Conservation (phyloP, 1,140 invertebrate species). For the Drusus annulatus region DNA sequence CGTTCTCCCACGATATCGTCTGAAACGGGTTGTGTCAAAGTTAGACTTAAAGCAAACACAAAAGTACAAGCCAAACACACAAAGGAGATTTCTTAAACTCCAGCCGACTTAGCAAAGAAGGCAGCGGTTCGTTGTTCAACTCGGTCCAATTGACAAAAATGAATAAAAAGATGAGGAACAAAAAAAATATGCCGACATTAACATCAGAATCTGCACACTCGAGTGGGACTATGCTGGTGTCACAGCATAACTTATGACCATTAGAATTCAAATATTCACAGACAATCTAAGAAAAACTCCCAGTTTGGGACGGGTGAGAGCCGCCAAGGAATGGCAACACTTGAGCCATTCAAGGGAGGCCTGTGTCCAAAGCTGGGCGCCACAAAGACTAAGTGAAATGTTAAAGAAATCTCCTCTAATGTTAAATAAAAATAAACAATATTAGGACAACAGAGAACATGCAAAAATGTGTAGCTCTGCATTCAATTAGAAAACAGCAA, state of each 20-base stretch:
- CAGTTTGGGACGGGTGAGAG: no score
- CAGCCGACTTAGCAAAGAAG: not conserved
- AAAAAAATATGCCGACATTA: no score
- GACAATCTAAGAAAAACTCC: no score
- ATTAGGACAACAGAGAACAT: slow-evolving; percentile 3
- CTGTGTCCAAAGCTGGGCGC: no score
- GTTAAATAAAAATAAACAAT: not conserved
- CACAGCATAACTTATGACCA: no score
- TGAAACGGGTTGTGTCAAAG: slow-evolving; percentile 73
- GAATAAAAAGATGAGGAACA: not conserved
- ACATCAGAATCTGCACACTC: no score
- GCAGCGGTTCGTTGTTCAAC: not conserved
- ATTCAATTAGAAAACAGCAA: not conserved
- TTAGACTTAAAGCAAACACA: slow-evolving; percentile 36
- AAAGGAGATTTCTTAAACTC: not conserved
- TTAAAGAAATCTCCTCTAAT: not conserved
- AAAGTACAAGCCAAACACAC: slow-evolving; percentile 26
- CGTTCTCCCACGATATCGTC: slow-evolving; percentile 96
- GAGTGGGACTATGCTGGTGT: no score
- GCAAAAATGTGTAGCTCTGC: not conserved
- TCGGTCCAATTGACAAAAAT: no score
- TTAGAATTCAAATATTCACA: no score
- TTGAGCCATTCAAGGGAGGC: no score
- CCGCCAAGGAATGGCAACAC: no score
- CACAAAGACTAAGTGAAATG: no score